Evolutionary conservation across 2,797 vertebrate species (phyloP), one percentile per base, ranked within the genome.

Genomic region (Microchirus variegatus): DNA sequence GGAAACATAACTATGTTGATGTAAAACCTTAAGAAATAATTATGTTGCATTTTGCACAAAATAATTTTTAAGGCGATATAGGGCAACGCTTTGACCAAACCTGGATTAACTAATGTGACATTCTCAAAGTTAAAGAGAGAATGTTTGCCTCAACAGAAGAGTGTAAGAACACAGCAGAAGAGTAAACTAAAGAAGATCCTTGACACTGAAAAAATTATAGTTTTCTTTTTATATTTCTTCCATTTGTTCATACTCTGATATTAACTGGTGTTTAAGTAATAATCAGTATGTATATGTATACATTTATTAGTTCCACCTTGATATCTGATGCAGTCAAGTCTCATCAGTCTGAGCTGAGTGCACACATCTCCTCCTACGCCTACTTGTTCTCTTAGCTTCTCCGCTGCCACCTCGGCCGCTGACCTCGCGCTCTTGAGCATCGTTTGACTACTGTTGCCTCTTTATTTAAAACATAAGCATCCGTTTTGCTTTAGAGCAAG

Each of bases 401-500:
- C 45, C 48, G 38, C 48, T 44, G 41, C 64, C 76, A 59, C 50
- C 55, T 50, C 52, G 45, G 62, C 53, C 44, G 60, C 53, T n/a
- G 50, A 72, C 70, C 65, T 56, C 60, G 54, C 68, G 69, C 65
- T 65, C 47, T 47, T 70, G 68, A 75, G 70, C 64, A 35, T 54
- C 53, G 76, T 78, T 88, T 80, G 81, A 87, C 56, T 74, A 60
- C 35, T 58, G 71, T 58, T 61, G 41, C 53, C 63, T 45, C 68
- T 71, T 67, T 54, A 69, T 57, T 31, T 3, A 31, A 31, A 52
- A 54, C 57, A 74, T 40, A 54, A 49, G 40, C 48, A 48, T 56
- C 46, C 17, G 37, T 76, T 82, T 72, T 76, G 66, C 83, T 78
- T 65, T 53, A 12, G 15, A 60, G 68, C 26, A 12, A 76, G 62